phyloP scores from a whole-genome alignment of 2,888 invertebrate genomes.

The Dicyrtoma fusca region DNA sequence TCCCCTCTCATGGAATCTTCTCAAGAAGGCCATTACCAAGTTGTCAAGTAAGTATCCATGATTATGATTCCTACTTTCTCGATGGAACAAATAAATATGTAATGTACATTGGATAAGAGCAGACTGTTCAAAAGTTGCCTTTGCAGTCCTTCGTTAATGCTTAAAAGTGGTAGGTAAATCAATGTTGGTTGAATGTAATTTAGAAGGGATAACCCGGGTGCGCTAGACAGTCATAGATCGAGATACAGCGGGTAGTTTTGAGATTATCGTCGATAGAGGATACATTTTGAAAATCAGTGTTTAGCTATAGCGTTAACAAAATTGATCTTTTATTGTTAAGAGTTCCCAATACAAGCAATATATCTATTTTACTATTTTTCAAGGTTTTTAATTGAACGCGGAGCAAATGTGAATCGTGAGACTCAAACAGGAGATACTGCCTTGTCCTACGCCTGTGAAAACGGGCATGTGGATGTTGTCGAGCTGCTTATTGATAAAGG shows the following conservation, averaged over 20 bases:
- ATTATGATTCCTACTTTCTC: background rate
- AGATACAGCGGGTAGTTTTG: no score
- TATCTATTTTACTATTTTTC: background rate
- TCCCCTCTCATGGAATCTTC: conserved; percentile 99
- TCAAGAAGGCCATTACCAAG: conserved; percentile 94
- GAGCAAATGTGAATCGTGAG: conserved; percentile 89
- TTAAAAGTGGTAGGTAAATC: no score
- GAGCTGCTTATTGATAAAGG: conserved; percentile 87
- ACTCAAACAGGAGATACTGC: conserved; percentile 96
- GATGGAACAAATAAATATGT: background rate
- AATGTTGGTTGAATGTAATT: no score
- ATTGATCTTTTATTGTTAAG: no score
- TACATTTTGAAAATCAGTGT: no score
- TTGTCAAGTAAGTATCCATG: conserved; percentile 65
- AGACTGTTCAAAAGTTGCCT: background rate
- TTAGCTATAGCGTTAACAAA: no score
- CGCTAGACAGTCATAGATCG: no score
- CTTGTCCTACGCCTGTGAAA: conserved; percentile 96
- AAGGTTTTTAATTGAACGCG: conserved; percentile 78
- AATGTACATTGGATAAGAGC: no score
- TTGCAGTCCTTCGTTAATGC: no score
- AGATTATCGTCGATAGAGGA: no score
- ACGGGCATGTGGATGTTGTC: conserved; percentile 97
- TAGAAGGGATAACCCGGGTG: no score
- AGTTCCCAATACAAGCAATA: no score